phyloP scores from a whole-genome alignment of 1,140 invertebrate species.

The Drosophila pachea region DNA sequence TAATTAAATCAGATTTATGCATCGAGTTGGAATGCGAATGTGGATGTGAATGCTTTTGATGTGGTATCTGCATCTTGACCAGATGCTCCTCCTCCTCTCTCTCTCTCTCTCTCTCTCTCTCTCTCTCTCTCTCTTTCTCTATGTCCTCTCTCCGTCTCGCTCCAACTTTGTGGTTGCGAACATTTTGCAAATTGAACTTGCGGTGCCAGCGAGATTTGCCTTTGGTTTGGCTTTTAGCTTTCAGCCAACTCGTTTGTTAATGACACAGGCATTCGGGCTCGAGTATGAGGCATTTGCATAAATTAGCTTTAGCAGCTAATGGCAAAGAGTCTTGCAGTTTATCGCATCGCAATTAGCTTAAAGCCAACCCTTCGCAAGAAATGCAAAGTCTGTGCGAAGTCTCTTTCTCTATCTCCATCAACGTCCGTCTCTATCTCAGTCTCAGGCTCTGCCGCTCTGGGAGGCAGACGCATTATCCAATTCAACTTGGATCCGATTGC shows the following conservation, averaged over 20 bases:
- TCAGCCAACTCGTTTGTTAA: constrained; percentile 54
- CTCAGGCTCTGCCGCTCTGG: not conserved
- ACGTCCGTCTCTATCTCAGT: no score
- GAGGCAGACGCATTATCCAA: constrained; percentile 58
- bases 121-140: constrained; percentile 15
- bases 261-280: constrained; percentile 66
- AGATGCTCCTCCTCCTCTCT: constrained; percentile 24
- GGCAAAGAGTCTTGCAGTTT: constrained; percentile 18
- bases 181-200: constrained; percentile 72
- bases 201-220: constrained; percentile 45
- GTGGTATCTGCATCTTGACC: constrained; percentile 64
- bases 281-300: constrained; percentile 71
- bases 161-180: constrained; percentile 49
- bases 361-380: constrained; percentile 13
- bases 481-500: constrained; percentile 18
- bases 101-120: constrained; percentile 3
- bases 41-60: constrained; percentile 58
- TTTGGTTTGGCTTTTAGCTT: constrained; percentile 7
- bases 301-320: constrained; percentile 58
- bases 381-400: constrained; percentile 7
- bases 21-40: constrained; percentile 1
- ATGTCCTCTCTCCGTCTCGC: constrained; percentile 6
- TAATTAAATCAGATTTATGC: constrained; percentile 71
- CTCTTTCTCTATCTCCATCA: no score
- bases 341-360: constrained; percentile 18